Evolutionary conservation across 2,113 vertebrate genomes (phyloP).

Genomic region (Pogona vitticeps): DNA sequence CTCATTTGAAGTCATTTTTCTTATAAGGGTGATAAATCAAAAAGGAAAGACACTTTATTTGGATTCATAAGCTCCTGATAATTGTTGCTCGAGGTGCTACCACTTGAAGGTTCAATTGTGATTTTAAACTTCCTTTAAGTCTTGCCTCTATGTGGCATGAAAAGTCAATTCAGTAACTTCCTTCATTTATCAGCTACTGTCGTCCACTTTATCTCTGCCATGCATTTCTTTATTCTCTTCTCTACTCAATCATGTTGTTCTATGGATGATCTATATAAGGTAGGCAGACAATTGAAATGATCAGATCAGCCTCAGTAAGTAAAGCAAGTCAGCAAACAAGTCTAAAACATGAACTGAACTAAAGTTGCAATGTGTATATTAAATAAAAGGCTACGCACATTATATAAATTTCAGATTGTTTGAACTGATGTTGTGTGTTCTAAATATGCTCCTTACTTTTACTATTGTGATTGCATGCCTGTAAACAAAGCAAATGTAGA

Average conservation of each 20-base stretch:
- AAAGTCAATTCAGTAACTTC: slow-evolving; percentile 29
- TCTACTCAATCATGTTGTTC: not conserved
- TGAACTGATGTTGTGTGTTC: not conserved
- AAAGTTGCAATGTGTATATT: not conserved
- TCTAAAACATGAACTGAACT: not conserved
- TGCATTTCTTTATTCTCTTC: slow-evolving; percentile 36
- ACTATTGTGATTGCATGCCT: no score
- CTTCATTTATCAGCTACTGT: slow-evolving; percentile 21
- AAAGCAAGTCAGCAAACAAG: not conserved
- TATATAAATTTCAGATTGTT: slow-evolving; percentile 4
- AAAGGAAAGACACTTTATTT: slow-evolving; percentile 14
- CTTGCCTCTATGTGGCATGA: slow-evolving; percentile 42
- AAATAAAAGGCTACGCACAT: not conserved
- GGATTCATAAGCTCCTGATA: slow-evolving; percentile 37
- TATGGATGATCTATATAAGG: not conserved
- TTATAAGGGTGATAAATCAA: slow-evolving; percentile 15
- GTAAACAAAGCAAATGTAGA: no score
- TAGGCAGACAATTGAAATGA: not conserved
- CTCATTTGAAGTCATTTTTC: slow-evolving; percentile 3
- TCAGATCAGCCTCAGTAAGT: not conserved
- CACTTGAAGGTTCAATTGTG: slow-evolving; percentile 42
- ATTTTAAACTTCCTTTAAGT: slow-evolving; percentile 56
- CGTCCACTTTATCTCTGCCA: slow-evolving; percentile 54
- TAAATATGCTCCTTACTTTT: no score
- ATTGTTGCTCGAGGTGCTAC: slow-evolving; percentile 47